A percentile compares a stretch with the other conserved stretches of the same genome.
These are phyloP conservation scores for Laupala kohalensis DNA, from an alignment of 1,140 invertebrate species.

Conservation along the genomic window DNA sequence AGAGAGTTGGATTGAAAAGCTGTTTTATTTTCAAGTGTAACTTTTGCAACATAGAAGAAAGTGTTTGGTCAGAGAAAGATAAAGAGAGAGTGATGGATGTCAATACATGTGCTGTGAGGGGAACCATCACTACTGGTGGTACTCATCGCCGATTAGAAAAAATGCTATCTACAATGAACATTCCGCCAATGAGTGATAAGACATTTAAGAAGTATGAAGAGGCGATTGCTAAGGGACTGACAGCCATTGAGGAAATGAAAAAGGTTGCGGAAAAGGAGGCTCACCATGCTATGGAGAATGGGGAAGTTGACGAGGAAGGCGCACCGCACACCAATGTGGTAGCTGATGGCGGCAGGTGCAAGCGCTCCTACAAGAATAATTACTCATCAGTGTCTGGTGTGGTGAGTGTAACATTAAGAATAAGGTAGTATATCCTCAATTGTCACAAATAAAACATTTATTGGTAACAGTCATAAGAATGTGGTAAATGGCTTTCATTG, in stretches of 20 bases:
- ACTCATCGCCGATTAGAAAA: slow-evolving; percentile 4
- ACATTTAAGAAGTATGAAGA: slow-evolving; percentile 9
- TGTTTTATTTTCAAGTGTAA: too few species aligned
- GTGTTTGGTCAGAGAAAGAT: too few species aligned
- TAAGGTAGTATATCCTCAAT: too few species aligned
- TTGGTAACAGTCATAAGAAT: too few species aligned
- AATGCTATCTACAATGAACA: slow-evolving; percentile 6
- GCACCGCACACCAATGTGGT: slow-evolving; percentile 25
- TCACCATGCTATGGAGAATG: slow-evolving; percentile 5
- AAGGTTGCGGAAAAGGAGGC: slow-evolving; percentile 7
- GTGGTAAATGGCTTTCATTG: too few species aligned
- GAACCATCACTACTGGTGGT: neutral
- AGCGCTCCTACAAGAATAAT: slow-evolving; percentile 23
- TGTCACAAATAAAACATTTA: too few species aligned
- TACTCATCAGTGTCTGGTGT: slow-evolving; percentile 24
- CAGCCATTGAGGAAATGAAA: slow-evolving; percentile 3
- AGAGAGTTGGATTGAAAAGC: too few species aligned
- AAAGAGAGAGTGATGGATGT: too few species aligned
- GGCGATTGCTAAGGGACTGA: slow-evolving; percentile 1
- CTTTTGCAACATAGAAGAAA: too few species aligned
- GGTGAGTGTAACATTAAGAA: slow-evolving; percentile 1
- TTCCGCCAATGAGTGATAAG: slow-evolving; percentile 5
- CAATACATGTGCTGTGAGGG: slow-evolving; percentile 7
- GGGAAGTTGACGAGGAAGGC: slow-evolving; percentile 23
- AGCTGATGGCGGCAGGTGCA: slow-evolving; percentile 24